Conservation (phyloP, 2,888 invertebrate species). For the Trisateles emortualis region DNA sequence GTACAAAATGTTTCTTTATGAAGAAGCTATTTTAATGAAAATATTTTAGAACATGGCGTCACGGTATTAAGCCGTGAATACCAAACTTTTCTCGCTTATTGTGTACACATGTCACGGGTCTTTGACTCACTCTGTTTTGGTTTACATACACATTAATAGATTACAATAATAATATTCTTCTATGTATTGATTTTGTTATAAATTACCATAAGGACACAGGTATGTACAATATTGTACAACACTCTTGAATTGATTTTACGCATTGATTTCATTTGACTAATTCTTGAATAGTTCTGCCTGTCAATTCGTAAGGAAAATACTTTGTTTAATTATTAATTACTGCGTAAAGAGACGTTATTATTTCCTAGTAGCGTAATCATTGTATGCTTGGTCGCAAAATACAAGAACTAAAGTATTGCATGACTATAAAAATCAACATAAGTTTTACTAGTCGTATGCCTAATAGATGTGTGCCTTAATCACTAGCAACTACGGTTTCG, state of each 20-base stretch:
- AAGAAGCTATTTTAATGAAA: slow-evolving; percentile 17
- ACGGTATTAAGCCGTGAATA: slow-evolving; percentile 16
- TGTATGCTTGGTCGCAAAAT: too few species aligned
- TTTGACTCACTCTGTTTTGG: slow-evolving; percentile 33
- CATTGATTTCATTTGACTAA: neutral
- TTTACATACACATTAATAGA: slow-evolving; percentile 27
- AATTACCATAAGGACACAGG: neutral
- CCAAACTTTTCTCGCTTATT: slow-evolving; percentile 22
- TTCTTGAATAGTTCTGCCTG: neutral
- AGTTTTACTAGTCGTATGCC: too few species aligned
- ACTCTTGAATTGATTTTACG: neutral
- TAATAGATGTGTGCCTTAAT: neutral
- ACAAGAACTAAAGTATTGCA: too few species aligned
- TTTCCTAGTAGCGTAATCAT: neutral
- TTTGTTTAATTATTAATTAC: slow-evolving; percentile 1
- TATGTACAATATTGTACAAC: neutral
- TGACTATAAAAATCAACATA: too few species aligned
- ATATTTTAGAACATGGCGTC: slow-evolving; percentile 8
- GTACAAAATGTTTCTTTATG: slow-evolving; percentile 6
- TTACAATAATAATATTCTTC: neutral
- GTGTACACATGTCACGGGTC: slow-evolving; percentile 22
- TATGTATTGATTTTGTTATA: slow-evolving; percentile 1
- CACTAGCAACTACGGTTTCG: neutral
- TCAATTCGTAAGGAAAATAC: neutral
- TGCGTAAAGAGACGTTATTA: neutral